Evolutionary conservation across 2,888 invertebrate genomes (phyloP), one percentile per base, ranked within the genome.

Genomic region (Volucella inflata): DNA sequence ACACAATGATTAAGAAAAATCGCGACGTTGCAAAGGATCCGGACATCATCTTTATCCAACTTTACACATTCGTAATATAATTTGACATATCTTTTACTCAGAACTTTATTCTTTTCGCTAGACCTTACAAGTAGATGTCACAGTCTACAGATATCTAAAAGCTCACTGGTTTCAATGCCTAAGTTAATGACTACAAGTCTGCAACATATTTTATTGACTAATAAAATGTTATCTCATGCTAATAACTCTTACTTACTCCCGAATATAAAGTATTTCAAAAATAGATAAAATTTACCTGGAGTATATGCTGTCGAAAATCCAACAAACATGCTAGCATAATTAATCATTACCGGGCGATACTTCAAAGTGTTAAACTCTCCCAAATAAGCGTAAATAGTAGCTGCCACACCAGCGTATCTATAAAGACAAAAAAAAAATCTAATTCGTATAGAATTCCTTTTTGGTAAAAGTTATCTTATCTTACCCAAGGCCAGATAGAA

Each of bases 401-500:
- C 91, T 2, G 92, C 91, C 6, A 93, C 91, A 8, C 92, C 92
- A 2, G 92, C 91, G 77, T 30, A 93, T 91, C 71, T 93, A 93
- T 72, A 21, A 88, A 81, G 68, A 14, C 11, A 42, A 16, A 6
- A n/a, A n/a, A 38, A 55, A 30, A 36, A 55, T 21, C 21, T 1
- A 1, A 21, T 17, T 10, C 11, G 0, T 16, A 12, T 46, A 11
- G 4, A 55, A 17, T 53, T 11, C 0, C 0, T 50, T 38, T n/a
- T 8, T 2, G 8, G 10, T 3, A 38, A 12, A 53, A 30, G 14
- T 46, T 67, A 14, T 30, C 3, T 10, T 40, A 78, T 89, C 90
- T 91, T 91, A 94, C 94, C 93, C 92, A 82, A 93, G 91, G 57
- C 94, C 94, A 83, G 93, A 93, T 9, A 93, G 87, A 87, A 93